These are phyloP conservation scores for Drosophila robusta DNA, from an alignment of 2,888 invertebrate genomes.

Conservation along the genomic window DNA sequence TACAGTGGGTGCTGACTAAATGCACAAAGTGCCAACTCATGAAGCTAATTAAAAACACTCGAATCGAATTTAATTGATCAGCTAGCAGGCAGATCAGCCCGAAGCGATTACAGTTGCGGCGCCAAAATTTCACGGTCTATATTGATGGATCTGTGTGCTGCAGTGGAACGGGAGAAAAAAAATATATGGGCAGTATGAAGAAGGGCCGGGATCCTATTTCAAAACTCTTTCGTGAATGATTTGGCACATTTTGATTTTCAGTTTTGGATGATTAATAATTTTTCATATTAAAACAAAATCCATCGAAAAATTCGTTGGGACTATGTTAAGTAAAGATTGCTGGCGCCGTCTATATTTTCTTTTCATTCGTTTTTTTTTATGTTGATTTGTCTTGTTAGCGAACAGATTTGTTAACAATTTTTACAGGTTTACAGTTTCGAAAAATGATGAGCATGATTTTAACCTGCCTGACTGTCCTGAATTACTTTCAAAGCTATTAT, in stretches of 20 bases:
- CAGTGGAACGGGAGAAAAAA: conserved; percentile 10
- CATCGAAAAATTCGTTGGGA: conserved; percentile 44
- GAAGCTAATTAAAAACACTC: conserved; percentile 83
- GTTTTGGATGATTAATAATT: conserved; percentile 66
- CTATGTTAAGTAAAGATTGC: conserved; percentile 56
- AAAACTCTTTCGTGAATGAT: conserved; percentile 61
- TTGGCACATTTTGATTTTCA: conserved; percentile 61
- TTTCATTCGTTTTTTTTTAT: conserved; percentile 11
- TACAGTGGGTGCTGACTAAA: conserved; percentile 58
- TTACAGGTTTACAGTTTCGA: conserved; percentile 29
- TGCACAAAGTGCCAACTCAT: conserved; percentile 79
- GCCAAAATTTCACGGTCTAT: conserved; percentile 74
- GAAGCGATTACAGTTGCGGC: conserved; percentile 63
- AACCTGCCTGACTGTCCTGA: conserved; percentile 8
- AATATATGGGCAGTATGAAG: conserved; percentile 12
- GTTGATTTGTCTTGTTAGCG: conserved; percentile 70
- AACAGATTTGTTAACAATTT: conserved; percentile 73
- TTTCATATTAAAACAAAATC: conserved; percentile 45
- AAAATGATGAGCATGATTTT: conserved; percentile 47
- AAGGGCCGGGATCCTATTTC: conserved; percentile 31
- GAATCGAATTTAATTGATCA: conserved; percentile 84
- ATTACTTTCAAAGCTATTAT: conserved; percentile 2
- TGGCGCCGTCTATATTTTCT: conserved; percentile 62
- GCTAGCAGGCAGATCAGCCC: conserved; percentile 52
- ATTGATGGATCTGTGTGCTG: conserved; percentile 61